A percentile compares a stretch with the other conserved stretches of the same genome.
Evolutionary conservation across 2,888 invertebrate species (phyloP).

Genomic region (Altica lythri): DNA sequence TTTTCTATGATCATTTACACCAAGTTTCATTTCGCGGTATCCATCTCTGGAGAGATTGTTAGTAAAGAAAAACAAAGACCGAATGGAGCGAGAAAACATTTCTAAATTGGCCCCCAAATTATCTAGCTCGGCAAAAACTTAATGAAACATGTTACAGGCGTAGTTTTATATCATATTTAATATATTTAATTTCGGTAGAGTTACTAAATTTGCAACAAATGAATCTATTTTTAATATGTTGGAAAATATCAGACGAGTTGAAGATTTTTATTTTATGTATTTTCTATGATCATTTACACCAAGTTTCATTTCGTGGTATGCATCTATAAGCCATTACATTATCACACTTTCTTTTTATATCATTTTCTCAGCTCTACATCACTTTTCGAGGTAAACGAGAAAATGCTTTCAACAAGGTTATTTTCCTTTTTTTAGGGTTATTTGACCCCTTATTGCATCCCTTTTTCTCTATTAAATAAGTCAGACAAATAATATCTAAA

Average conservation of each 20-base stretch:
- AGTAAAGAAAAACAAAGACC: conserved; percentile 4
- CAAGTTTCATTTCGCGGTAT: conserved; percentile 74
- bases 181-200: no score
- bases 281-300: no score
- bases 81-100: background rate
- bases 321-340: conserved; percentile 68
- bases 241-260: no score
- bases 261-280: no score
- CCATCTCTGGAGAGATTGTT: conserved; percentile 59
- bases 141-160: no score
- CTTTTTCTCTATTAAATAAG: conserved; percentile 78
- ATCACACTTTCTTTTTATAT: conserved; percentile 61
- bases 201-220: no score
- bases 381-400: conserved; percentile 68
- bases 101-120: no score
- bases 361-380: conserved; percentile 78
- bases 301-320: conserved; percentile 73
- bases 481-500: conserved; percentile 48
- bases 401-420: conserved; percentile 66
- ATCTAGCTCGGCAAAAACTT: no score
- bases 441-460: conserved; percentile 70
- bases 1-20: no score
- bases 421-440: conserved; percentile 63
- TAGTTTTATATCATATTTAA: no score
- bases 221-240: no score